Base-by-base conservation (phyloP, 1,140 invertebrate genomes). In the Antheraea pernyi region DNA sequence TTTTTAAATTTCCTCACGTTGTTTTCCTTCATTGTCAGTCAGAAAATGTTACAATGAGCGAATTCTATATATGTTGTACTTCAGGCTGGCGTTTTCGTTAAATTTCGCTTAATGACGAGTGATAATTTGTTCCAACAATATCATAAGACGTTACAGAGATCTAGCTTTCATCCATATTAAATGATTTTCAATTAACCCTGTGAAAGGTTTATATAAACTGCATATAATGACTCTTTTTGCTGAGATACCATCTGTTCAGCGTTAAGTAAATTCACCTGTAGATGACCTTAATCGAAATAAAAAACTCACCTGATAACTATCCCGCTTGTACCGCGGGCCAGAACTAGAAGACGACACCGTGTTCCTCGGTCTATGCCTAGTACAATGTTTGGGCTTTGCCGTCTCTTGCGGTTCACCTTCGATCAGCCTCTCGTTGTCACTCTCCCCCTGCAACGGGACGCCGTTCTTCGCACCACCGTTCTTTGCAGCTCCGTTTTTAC, bases 251-350 rank as follows among this genome's bases (percentile, higher is more conserved):
- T 30, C 1, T 30, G 1, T 1, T 30, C 22, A 30, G 1, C 22
- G 4, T 30, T 30, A 2, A 4, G 4, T 30, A 30, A 30, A 4
- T 2, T 2, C 22, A 2, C 4, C 22, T 30, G 22, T 30, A 30
- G 22, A 30, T 30, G 22, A 30, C 22, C 1, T 30, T 30, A 30
- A 42, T 37, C 7, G 13, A 42, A 19, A 64, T 64, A 19, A 64
- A 64, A 64, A 36, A 10, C 4, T 71, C 88, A 93, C 92, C 92
- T 92, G 91, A 78, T 92, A 93, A 77, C 91, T 93, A 75, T 93
- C 92, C 83, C 89, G 89, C 84, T 93, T 93, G 80, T 89, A 89
- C 16, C 88, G 86, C 82, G 89, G 87, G 81, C 89, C 83, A 46
- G 88, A 89, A 74, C 86, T 88, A 16, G 86, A 85, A 1, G 89